These are phyloP conservation scores for Probosciger aterrimus DNA, from an alignment of 2,113 vertebrate genomes.

Conservation along the genomic window DNA sequence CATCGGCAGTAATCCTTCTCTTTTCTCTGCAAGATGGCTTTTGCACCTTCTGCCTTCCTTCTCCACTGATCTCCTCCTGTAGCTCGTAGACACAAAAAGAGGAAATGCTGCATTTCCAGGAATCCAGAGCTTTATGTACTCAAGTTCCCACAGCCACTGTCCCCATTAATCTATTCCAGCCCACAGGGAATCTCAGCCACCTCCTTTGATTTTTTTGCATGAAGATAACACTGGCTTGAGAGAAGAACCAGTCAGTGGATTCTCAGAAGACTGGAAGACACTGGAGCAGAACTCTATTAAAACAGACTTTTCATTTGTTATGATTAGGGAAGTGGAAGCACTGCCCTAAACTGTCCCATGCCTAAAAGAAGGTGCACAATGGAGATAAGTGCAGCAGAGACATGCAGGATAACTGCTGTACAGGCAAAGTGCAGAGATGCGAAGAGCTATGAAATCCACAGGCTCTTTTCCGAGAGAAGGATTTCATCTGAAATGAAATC, in stretches of 20 bases:
- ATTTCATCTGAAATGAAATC: slow-evolving; percentile 48
- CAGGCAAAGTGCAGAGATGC: not conserved
- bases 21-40: not conserved
- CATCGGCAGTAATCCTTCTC: not conserved
- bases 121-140: not conserved
- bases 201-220: not conserved
- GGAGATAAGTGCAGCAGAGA: not conserved
- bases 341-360: not conserved
- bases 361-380: not conserved
- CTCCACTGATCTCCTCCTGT: not conserved
- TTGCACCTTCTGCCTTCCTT: not conserved
- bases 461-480: slow-evolving; percentile 1
- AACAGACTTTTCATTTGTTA: not conserved
- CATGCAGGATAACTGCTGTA: not conserved
- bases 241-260: not conserved
- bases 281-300: not conserved
- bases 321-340: not conserved
- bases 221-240: not conserved
- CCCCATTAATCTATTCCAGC: not conserved
- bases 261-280: not conserved
- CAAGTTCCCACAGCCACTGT: not conserved
- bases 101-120: not conserved
- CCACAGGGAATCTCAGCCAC: no score
- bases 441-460: not conserved
- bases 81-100: not conserved